phyloP scores from a whole-genome alignment of 1,140 invertebrate species.

The Lepidurus couesii region DNA sequence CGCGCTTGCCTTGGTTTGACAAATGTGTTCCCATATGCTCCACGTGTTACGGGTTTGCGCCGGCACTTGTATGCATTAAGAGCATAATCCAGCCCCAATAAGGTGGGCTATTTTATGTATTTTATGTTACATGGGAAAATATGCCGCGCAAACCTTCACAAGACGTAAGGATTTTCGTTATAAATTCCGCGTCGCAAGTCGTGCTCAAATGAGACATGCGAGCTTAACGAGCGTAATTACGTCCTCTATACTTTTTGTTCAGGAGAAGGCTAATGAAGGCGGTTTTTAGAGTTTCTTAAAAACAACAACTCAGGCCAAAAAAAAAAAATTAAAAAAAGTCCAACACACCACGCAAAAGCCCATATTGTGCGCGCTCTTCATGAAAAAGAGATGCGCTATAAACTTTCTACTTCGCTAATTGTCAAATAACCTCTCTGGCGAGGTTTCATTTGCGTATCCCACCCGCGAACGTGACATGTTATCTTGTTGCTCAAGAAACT shows the following conservation, averaged over 20 bases:
- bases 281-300: not conserved
- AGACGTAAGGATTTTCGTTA: not conserved
- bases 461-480: conserved; percentile 1
- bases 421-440: not conserved
- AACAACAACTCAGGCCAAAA: not conserved
- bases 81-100: too few species aligned
- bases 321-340: too few species aligned
- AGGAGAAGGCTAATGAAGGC: not conserved
- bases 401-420: conserved; percentile 19
- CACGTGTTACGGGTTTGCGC: too few species aligned
- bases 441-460: conserved; percentile 9
- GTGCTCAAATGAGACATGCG: not conserved
- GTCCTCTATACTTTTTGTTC: not conserved
- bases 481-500: not conserved
- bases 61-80: too few species aligned
- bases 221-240: conserved; percentile 4
- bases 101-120: not conserved
- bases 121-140: not conserved
- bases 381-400: not conserved
- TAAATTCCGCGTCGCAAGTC: not conserved
- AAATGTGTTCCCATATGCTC: too few species aligned
- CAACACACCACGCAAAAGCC: not conserved
- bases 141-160: not conserved
- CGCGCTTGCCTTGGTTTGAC: too few species aligned
- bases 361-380: not conserved